Conservation (phyloP, 2,113 vertebrate genomes). For the Nibea albiflora region DNA sequence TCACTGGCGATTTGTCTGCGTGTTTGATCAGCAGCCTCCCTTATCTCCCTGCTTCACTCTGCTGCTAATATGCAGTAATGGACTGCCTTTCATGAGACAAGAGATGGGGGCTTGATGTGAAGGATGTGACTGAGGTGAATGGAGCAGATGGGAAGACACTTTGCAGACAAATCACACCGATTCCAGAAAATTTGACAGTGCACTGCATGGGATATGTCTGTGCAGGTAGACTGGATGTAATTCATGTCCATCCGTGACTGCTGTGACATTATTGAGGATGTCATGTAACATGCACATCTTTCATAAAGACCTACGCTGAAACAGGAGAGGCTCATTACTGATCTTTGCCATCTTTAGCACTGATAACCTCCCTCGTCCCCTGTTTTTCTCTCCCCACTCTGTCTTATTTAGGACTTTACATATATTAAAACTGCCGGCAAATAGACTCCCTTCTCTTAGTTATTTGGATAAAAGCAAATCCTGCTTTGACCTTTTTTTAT, state of each 20-base stretch:
- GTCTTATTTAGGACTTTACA: slow-evolving; percentile 55
- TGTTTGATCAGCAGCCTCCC: slow-evolving; percentile 82
- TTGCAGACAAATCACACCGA: slow-evolving; percentile 51
- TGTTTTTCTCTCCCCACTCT: slow-evolving; percentile 14
- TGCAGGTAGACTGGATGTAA: slow-evolving; percentile 12
- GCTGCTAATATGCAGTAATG: slow-evolving; percentile 81
- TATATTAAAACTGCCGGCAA: slow-evolving; percentile 62
- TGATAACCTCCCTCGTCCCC: slow-evolving; percentile 18
- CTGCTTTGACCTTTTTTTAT: slow-evolving; percentile 61
- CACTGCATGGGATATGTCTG: background rate
- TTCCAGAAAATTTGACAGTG: slow-evolving; percentile 37
- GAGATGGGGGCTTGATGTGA: slow-evolving; percentile 70
- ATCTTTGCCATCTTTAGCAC: slow-evolving; percentile 27
- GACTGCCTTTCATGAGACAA: slow-evolving; percentile 78
- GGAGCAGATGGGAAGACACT: slow-evolving; percentile 62
- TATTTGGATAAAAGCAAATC: slow-evolving; percentile 64
- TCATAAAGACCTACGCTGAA: background rate
- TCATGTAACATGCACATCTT: background rate
- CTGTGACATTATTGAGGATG: slow-evolving; percentile 12
- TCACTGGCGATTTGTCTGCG: slow-evolving; percentile 80
- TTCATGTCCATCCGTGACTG: slow-evolving; percentile 6
- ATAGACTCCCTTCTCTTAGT: slow-evolving; percentile 53
- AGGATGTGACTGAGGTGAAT: slow-evolving; percentile 73
- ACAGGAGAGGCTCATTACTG: background rate
- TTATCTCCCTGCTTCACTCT: slow-evolving; percentile 76